Percentiles rank a stretch among this genome's conserved stretches.
These are phyloP conservation scores for Philopedon plagiatum DNA, from an alignment of 2,888 invertebrate species.

Conservation along the genomic window DNA sequence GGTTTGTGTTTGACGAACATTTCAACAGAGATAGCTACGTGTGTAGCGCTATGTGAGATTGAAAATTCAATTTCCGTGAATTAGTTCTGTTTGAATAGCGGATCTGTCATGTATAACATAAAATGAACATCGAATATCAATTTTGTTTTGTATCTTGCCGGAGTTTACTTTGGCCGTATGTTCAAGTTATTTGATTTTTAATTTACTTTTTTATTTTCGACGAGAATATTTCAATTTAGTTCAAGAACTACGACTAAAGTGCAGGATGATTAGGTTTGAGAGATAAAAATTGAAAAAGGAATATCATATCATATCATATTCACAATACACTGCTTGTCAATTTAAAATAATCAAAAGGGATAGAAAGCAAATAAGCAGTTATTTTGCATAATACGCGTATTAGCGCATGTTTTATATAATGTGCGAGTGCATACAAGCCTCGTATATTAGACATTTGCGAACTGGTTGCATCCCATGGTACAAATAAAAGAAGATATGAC, in stretches of 20 bases:
- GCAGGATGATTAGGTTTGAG: no score
- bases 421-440: no score
- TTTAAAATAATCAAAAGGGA: no score
- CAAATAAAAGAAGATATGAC: no score
- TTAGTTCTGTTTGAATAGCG: slow-evolving; percentile 64
- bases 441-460: no score
- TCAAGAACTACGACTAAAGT: neutral
- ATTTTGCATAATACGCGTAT: no score
- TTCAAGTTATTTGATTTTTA: slow-evolving; percentile 29
- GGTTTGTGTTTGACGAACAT: slow-evolving; percentile 58
- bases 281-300: no score
- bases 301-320: no score
- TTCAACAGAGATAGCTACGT: slow-evolving; percentile 55
- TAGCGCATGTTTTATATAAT: no score
- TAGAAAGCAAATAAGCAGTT: no score
- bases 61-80: slow-evolving; percentile 64
- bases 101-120: slow-evolving; percentile 61
- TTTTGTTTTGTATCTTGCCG: slow-evolving; percentile 54
- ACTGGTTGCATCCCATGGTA: no score
- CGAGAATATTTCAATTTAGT: neutral
- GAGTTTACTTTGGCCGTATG: slow-evolving; percentile 26
- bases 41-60: slow-evolving; percentile 48
- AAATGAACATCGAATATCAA: slow-evolving; percentile 60
- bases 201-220: slow-evolving; percentile 17
- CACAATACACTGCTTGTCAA: no score